These are phyloP conservation scores for Microchrysa polita DNA, from an alignment of 2,888 invertebrate species.

Conservation along the genomic window DNA sequence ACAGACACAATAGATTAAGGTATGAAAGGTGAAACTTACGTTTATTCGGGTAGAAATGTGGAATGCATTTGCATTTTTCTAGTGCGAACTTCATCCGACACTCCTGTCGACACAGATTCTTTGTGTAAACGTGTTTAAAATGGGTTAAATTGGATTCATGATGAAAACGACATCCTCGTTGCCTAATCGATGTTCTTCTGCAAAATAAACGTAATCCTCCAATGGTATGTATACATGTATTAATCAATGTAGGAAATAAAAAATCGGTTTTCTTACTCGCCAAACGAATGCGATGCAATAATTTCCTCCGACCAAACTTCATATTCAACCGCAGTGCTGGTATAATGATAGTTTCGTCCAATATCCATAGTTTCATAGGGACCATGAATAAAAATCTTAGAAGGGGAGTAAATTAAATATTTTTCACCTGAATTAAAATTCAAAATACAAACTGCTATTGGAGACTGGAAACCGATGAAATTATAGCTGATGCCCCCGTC, in stretches of 20 bases:
- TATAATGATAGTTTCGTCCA: conserved; percentile 56
- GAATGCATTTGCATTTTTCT: conserved; percentile 61
- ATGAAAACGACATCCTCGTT: conserved; percentile 61
- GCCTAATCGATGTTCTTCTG: conserved; percentile 57
- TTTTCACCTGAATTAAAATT: neutral
- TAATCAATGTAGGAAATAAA: neutral
- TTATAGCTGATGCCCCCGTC: conserved; percentile 57
- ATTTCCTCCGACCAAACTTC: conserved; percentile 57
- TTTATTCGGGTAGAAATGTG: conserved; percentile 63
- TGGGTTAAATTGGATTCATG: conserved; percentile 62
- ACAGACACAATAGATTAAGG: too few relatives aligned
- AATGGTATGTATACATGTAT: too few relatives aligned
- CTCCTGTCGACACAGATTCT: conserved; percentile 61
- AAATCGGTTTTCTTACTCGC: too few relatives aligned
- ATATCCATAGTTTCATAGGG: conserved; percentile 60
- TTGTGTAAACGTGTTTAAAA: conserved; percentile 59
- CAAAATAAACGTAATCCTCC: neutral
- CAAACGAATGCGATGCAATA: conserved; percentile 57
- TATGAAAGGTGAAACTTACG: conserved; percentile 56
- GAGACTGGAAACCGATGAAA: conserved; percentile 57
- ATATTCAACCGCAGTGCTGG: conserved; percentile 55
- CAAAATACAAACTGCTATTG: conserved; percentile 54
- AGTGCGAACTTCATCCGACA: conserved; percentile 61
- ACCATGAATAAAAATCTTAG: conserved; percentile 59
- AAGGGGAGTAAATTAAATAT: conserved; percentile 3